phyloP scores from a whole-genome alignment of 2,797 vertebrate genomes.

The Lagorchestes hirsutus region DNA sequence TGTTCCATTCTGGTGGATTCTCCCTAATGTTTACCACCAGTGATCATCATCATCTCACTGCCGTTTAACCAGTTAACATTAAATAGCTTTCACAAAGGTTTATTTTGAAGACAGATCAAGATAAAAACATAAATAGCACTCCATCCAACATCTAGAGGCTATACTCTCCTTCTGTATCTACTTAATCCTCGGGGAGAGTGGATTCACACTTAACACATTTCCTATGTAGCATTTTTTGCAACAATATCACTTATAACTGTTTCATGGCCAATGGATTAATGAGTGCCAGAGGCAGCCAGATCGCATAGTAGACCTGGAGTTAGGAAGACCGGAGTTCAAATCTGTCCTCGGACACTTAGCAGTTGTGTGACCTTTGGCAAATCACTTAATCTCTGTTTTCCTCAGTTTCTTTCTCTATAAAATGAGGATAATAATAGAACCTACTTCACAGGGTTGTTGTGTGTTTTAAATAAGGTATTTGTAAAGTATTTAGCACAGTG shows the following conservation, averaged over 20 bases:
- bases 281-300: background rate
- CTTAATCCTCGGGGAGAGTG: background rate
- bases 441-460: background rate
- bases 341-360: background rate
- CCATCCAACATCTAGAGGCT: background rate
- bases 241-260: background rate
- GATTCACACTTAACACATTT: background rate
- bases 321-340: background rate
- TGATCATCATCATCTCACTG: background rate
- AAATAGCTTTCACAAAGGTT: background rate
- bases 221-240: background rate
- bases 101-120: background rate
- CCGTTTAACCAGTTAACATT: background rate
- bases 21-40: background rate
- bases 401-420: background rate
- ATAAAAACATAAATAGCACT: background rate
- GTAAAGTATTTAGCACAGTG: background rate
- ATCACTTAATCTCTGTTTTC: background rate
- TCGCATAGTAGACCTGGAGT: background rate
- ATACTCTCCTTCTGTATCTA: too few relatives aligned
- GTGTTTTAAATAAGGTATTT: background rate
- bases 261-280: background rate
- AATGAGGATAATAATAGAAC: background rate
- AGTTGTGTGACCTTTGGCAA: background rate
- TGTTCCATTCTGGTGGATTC: background rate